Base-by-base conservation (phyloP, 2,797 vertebrate genomes). In the Champsocephalus gunnari region DNA sequence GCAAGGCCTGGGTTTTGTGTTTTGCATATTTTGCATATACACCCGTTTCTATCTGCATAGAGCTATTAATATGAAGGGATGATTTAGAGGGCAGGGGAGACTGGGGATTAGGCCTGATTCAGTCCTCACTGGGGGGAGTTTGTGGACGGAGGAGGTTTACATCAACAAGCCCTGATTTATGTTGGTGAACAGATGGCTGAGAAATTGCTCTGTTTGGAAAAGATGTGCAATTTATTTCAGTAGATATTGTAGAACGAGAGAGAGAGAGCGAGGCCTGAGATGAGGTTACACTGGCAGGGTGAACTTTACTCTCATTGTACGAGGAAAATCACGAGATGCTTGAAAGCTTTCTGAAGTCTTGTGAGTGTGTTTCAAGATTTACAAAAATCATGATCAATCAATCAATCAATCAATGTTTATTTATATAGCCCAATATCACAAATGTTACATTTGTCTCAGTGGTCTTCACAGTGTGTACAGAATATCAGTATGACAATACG, bases 201-300 rank as follows among this genome's bases (percentile, higher is more conserved):
- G 85, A 92, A 92, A 89, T 90, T 89, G 87, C 90, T 92, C 90
- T 92, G 92, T 94, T 93, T 93, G 91, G 76, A 92, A 81, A 92
- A 90, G 89, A 92, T 90, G 87, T 88, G 84, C 81, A 85, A 84
- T 93, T 93, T 86, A 92, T 90, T 92, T 89, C 74, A 69, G 77
- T 84, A 83, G 84, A 90, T 82, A 83, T 55, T 70, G 48, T 50
- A 64, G 13, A 44, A 56, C 61, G 50, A 51, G 69, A 38, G 43
- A 55, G 49, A 47, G 13, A 48, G 34, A 58, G 41, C 7, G 21
- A 71, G 28, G 24, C 32, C 45, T 48, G 24, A 24, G 14, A 54
- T 28, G 38, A 49, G 47, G 5, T 56, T 4, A 28, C 71, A 70
- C 32, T 21, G 49, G 38, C n/a, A 17, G 44, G 9, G 19, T 51